Percentiles rank a stretch among this genome's conserved stretches.
Conservation (phyloP, 2,113 vertebrate species). For the Caranx melampygus region DNA sequence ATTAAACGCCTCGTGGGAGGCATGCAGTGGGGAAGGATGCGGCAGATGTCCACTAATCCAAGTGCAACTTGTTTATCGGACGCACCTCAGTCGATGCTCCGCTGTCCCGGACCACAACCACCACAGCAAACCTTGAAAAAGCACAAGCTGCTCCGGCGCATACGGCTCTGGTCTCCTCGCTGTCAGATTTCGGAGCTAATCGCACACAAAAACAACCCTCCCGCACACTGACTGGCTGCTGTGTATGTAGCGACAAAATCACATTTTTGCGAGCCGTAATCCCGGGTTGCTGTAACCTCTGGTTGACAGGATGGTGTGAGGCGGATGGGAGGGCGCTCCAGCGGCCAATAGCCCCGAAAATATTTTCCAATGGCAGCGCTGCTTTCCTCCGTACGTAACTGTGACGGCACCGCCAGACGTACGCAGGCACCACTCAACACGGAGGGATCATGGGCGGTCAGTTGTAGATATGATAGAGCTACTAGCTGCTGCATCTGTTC, state of each 20-base stretch:
- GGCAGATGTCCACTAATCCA: constrained; percentile 1
- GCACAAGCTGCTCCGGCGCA: constrained; percentile 21
- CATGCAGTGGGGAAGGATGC: background rate
- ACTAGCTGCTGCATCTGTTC: background rate
- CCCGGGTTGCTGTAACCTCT: constrained; percentile 54
- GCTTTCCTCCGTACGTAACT: constrained; percentile 59
- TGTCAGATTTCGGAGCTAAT: background rate
- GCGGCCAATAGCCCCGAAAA: constrained; percentile 37
- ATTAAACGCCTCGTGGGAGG: no score
- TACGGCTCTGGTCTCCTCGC: background rate
- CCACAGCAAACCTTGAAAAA: constrained; percentile 26
- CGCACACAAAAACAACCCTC: background rate
- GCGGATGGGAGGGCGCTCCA: constrained; percentile 54
- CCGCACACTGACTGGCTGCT: background rate
- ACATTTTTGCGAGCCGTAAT: constrained; percentile 53
- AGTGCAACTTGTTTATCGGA: constrained; percentile 67
- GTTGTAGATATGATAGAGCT: background rate
- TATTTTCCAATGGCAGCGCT: constrained; percentile 64
- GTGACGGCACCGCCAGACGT: constrained; percentile 65
- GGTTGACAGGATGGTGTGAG: constrained; percentile 57
- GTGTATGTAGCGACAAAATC: constrained; percentile 25
- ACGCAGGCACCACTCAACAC: background rate
- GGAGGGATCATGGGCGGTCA: background rate
- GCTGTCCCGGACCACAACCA: constrained; percentile 75
- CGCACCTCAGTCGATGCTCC: constrained; percentile 74